phyloP scores from a whole-genome alignment of 2,113 vertebrate genomes.

The Rhipidura dahli region DNA sequence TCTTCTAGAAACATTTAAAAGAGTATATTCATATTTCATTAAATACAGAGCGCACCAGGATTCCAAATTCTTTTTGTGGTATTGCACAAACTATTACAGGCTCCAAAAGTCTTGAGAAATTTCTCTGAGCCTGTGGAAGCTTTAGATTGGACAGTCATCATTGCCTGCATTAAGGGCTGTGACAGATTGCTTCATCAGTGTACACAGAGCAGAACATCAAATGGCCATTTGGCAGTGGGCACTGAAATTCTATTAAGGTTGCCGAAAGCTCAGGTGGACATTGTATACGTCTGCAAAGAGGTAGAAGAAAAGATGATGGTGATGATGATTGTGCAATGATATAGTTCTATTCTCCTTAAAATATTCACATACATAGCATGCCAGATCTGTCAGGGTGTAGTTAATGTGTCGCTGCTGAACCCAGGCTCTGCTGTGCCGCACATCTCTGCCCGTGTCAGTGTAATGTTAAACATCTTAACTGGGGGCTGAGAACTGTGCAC shows the following conservation, averaged over 20 bases:
- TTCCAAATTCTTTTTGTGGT: slow-evolving; percentile 50
- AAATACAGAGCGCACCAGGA: background rate
- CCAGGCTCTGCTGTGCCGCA: background rate
- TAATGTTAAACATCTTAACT: background rate
- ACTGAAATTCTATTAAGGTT: slow-evolving; percentile 70
- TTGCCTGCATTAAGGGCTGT: slow-evolving; percentile 62
- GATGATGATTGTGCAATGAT: slow-evolving; percentile 26
- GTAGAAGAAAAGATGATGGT: slow-evolving; percentile 38
- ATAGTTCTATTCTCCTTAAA: slow-evolving; percentile 24
- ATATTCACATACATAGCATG: background rate
- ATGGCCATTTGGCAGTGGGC: slow-evolving; percentile 68
- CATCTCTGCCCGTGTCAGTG: background rate
- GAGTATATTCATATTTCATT: slow-evolving; percentile 45
- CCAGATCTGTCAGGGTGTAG: background rate
- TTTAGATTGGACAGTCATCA: slow-evolving; percentile 49
- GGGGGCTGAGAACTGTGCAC: background rate
- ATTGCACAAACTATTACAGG: slow-evolving; percentile 30
- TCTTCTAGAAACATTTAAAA: slow-evolving; percentile 42
- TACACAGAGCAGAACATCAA: slow-evolving; percentile 67
- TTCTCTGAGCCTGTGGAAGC: slow-evolving; percentile 52
- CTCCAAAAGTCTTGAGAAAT: slow-evolving; percentile 68
- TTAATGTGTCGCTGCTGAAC: background rate
- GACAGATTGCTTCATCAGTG: slow-evolving; percentile 67
- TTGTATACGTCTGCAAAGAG: slow-evolving; percentile 35
- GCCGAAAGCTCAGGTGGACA: slow-evolving; percentile 53